Conservation (phyloP, 2,797 vertebrate genomes). For the Channallabes apus region DNA sequence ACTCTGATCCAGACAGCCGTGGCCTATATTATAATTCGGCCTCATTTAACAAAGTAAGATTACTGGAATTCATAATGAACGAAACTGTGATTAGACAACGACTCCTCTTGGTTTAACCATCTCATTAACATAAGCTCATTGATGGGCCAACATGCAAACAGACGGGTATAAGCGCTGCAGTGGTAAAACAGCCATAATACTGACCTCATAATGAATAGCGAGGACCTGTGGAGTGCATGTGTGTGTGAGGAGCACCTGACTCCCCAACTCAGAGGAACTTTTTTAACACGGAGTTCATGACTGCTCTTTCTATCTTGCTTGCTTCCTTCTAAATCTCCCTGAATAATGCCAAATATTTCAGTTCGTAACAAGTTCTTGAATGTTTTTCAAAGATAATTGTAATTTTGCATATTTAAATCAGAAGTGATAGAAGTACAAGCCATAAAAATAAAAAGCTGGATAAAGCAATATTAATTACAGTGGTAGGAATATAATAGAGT, state of each 20-base stretch:
- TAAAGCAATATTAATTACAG: background rate
- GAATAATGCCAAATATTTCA: background rate
- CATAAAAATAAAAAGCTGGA: background rate
- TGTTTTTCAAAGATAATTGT: background rate
- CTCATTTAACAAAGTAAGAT: conserved; percentile 86
- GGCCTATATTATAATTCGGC: conserved; percentile 86
- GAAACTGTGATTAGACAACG: conserved; percentile 85
- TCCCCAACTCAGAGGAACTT: background rate
- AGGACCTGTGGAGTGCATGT: conserved; percentile 19
- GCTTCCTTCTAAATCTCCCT: background rate
- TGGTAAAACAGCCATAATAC: conserved; percentile 12
- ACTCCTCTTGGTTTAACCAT: conserved; percentile 81
- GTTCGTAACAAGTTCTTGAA: background rate
- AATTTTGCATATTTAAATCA: background rate
- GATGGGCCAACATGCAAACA: conserved; percentile 88
- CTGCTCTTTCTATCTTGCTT: background rate
- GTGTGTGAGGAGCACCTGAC: background rate
- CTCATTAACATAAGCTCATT: conserved; percentile 94
- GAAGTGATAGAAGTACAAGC: background rate
- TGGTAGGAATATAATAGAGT: background rate
- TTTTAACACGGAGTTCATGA: background rate
- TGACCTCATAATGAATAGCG: background rate
- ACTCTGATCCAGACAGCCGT: conserved; percentile 78
- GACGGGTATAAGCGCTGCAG: conserved; percentile 37
- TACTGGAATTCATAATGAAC: conserved; percentile 94